Conservation (phyloP, 2,888 invertebrate genomes). For the Hedya salicella region DNA sequence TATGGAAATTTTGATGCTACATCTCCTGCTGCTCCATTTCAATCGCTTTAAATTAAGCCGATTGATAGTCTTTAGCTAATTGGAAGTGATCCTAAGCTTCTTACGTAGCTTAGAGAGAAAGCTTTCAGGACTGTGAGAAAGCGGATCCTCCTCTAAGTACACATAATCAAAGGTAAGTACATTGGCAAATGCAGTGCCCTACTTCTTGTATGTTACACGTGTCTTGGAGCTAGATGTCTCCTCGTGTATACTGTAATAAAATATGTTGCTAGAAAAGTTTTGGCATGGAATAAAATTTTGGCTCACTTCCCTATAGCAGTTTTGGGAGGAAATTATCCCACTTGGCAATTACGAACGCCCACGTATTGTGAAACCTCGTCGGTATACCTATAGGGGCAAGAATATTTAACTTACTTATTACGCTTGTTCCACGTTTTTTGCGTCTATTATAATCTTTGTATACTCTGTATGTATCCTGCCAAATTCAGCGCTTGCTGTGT, state of each 20-base stretch:
- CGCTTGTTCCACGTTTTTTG: constrained; percentile 27
- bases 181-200: constrained; percentile 18
- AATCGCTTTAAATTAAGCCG: neutral
- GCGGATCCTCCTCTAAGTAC: constrained; percentile 15
- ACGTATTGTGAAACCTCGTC: constrained; percentile 13
- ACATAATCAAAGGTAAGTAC: constrained; percentile 21
- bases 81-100: constrained; percentile 7
- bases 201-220: constrained; percentile 24
- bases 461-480: constrained; percentile 53
- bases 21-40: neutral
- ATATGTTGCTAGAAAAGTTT: no score
- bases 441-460: constrained; percentile 17
- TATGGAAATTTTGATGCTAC: neutral
- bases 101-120: neutral
- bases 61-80: constrained; percentile 2
- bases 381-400: constrained; percentile 2
- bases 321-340: neutral
- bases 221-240: neutral
- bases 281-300: constrained; percentile 19
- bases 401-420: constrained; percentile 40
- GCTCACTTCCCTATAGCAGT: neutral
- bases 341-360: constrained; percentile 11
- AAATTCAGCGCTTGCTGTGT: constrained; percentile 49
- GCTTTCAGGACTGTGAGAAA: constrained; percentile 4
- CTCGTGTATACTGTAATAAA: neutral